Conservation (phyloP, 2,888 invertebrate species). For the Patella ulyssiponensis region DNA sequence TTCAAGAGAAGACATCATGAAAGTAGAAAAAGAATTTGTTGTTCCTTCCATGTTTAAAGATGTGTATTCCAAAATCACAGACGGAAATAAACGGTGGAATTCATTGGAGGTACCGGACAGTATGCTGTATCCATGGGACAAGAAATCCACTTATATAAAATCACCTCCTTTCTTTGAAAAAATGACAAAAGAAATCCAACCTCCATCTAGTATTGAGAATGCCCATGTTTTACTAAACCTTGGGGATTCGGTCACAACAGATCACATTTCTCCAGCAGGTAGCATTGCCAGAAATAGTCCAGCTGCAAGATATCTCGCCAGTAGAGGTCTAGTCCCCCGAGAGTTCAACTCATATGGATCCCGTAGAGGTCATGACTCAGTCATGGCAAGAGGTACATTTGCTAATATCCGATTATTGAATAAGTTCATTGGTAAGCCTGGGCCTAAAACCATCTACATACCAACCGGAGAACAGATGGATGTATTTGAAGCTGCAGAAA, state of each 20-base stretch:
- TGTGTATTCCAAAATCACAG: slow-evolving; percentile 84
- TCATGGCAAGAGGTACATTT: slow-evolving; percentile 98
- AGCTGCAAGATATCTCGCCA: slow-evolving; percentile 86
- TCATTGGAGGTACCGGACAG: slow-evolving; percentile 83
- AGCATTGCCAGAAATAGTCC: slow-evolving; percentile 96
- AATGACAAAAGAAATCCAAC: slow-evolving; percentile 80
- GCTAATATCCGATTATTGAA: slow-evolving; percentile 97
- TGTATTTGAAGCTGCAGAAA: slow-evolving; percentile 93
- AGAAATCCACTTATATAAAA: slow-evolving; percentile 93
- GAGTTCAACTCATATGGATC: slow-evolving; percentile 97
- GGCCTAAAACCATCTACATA: slow-evolving; percentile 88
- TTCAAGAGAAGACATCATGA: slow-evolving; percentile 85
- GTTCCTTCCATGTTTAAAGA: slow-evolving; percentile 98
- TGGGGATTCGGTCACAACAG: slow-evolving; percentile 95
- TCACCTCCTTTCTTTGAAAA: slow-evolving; percentile 94
- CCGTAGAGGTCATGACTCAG: slow-evolving; percentile 95
- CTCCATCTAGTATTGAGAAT: slow-evolving; percentile 77
- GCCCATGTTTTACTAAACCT: slow-evolving; percentile 89
- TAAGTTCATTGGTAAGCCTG: slow-evolving; percentile 77
- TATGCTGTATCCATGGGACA: slow-evolving; percentile 90
- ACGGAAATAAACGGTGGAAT: slow-evolving; percentile 90
- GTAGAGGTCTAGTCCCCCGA: slow-evolving; percentile 79
- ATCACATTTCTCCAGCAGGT: slow-evolving; percentile 98
- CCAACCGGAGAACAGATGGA: slow-evolving; percentile 93
- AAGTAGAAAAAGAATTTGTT: slow-evolving; percentile 87